These are phyloP conservation scores for Astropecten irregularis DNA, from an alignment of 53 echinoderm and acorn worm species.

Conservation along the genomic window DNA sequence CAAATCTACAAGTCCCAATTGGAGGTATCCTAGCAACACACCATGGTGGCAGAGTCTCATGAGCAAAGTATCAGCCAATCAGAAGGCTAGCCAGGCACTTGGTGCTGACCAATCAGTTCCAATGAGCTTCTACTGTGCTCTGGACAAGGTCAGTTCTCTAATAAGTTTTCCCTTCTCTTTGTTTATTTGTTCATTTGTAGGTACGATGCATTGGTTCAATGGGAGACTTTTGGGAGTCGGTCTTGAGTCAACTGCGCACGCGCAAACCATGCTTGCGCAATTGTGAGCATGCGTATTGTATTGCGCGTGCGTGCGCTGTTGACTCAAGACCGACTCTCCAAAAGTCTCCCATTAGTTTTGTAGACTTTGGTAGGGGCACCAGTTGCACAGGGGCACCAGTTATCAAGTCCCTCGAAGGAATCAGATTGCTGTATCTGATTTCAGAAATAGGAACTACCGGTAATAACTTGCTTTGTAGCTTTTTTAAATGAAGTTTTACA, in stretches of 20 bases:
- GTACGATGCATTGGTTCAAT: no score
- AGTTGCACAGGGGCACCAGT: background rate
- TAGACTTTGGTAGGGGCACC: background rate
- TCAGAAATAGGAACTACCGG: background rate
- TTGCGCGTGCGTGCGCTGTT: no score
- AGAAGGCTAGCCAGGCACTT: conserved; percentile 68
- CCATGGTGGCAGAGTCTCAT: conserved; percentile 82
- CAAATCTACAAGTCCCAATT: conserved; percentile 41
- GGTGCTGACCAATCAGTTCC: conserved; percentile 76
- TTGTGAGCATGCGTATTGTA: no score
- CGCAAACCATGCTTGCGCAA: no score
- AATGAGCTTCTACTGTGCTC: conserved; percentile 95
- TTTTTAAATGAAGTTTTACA: no score
- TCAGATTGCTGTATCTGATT: background rate
- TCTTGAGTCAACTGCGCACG: no score
- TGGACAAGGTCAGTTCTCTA: conserved; percentile 71
- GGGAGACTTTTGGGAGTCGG: no score
- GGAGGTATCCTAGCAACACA: conserved; percentile 82
- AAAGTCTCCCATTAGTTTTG: no score
- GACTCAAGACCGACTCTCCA: no score
- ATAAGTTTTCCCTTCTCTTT: no score
- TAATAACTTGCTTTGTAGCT: no score
- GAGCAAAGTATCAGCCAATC: conserved; percentile 81
- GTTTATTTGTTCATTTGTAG: background rate
- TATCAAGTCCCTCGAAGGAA: background rate